Evolutionary conservation across 2,797 vertebrate species (phyloP), one percentile per base, ranked within the genome.

Genomic region (Amblyopsis hoosieri): DNA sequence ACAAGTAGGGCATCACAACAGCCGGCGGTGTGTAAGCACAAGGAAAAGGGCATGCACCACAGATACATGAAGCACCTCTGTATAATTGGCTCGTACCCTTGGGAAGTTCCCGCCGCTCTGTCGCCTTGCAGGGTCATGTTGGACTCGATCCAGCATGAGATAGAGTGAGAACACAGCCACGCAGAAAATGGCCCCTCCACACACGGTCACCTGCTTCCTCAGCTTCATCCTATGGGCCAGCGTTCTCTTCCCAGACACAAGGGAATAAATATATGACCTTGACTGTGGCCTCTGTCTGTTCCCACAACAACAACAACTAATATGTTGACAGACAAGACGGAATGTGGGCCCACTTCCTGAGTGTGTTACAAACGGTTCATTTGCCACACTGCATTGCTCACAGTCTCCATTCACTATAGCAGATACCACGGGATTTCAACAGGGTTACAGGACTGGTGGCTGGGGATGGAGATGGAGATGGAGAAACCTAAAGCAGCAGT

Each of bases 91-190:
- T 84, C 95, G 94, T 91, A 99, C 98, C 95, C 97, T 90, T 70
- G 98, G 98, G 86, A 99, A 98, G 90, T 98, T 97, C 64, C 95
- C 96, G 3, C 94, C 94, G 0, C 72, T 94, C 89, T 97, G 96
- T 81, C 93, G 92, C 53, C 96, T 92, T 9, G 92, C 62, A 19
- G 96, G 97, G 70, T 99, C 97, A 9, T 96, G 96, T 71, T 99
- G 98, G 83, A 99, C 97, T 60, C 96, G 91, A 86, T 99, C 98
- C 92, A 99, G 88, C 98, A 99, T 99, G 83, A 99, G 85, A 92
- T 99, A 99, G 54, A 99, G 95, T 0, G 97, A 98, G 89, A 99
- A 99, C 60, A 99, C 97, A 0, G 97, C 98, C 90, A 99, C 96
- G 57, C 98, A 99, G 91, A 99, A 99, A 89, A 98, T 95, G 76